Base-by-base conservation (phyloP, 2,113 vertebrate genomes). In the Callithrix jacchus region DNA sequence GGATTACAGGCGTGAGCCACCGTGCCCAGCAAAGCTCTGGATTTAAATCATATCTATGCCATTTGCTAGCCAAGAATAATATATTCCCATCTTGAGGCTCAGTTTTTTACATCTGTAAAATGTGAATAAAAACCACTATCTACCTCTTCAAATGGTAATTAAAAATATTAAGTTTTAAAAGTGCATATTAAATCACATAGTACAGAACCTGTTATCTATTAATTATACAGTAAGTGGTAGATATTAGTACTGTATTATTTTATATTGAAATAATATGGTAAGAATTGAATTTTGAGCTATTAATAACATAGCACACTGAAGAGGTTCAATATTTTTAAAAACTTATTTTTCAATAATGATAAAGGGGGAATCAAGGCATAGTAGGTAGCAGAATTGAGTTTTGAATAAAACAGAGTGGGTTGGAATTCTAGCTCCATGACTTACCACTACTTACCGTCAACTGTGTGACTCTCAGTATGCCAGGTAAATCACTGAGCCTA, bases 61-160 rank as follows among this genome's bases (percentile, higher is more conserved):
- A n/a, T 52, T 56, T 84, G 13, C 42, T 32, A 87, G 13, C 35
- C 64, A 2, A 30, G 9, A 49, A 5, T 42, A 79, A 61, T 25
- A 54, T 68, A 85, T 58, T 73, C 27, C 6, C n/a, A 88, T 56
- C 16, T 93, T 49, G 68, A 68, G 8, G 8, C 42, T 93, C n/a
- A 47, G 32, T 56, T 91, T 91, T 89, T 37, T 70, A 87, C n/a
- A 70, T 27, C n/a, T 84, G n/a, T 81, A 70, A 95, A 52, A 85
- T 87, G 21, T 9, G 4, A 7, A 23, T 42, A 82, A 52, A 87
- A 92, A 14, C 12, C n/a, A 54, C 52, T 40, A 21, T 2, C 23
- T 64, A n/a, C 21, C 84, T 95, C 30, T 94, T 83, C 12, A 81
- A 81, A 66, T 66, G 37, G 7, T 12, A 66, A 32, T 54, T 80